Conservation (phyloP, 2,888 invertebrate species). For the Neoitamus cyanurus region DNA sequence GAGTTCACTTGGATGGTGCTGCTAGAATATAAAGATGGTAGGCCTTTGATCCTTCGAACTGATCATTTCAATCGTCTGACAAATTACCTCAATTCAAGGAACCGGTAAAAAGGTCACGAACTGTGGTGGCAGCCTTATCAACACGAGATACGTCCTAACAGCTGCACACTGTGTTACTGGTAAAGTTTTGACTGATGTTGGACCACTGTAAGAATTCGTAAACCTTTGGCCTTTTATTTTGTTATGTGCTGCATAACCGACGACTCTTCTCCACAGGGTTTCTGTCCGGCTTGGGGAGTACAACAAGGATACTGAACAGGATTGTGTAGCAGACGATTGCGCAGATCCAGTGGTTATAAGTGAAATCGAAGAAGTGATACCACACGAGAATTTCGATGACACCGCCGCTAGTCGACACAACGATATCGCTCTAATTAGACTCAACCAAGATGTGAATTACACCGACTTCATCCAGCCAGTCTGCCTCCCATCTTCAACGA, state of each 20-base stretch:
- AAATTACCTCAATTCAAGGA: conserved; percentile 51
- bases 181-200: conserved; percentile 68
- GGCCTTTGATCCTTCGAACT: conserved; percentile 52
- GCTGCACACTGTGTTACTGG: conserved; percentile 73
- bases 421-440: conserved; percentile 79
- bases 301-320: conserved; percentile 59
- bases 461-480: conserved; percentile 71
- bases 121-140: conserved; percentile 81
- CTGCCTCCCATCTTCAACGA: conserved; percentile 68
- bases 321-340: conserved; percentile 65
- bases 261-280: conserved; percentile 53
- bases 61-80: not conserved
- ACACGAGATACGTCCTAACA: conserved; percentile 70
- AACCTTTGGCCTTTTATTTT: not conserved
- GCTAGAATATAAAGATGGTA: conserved; percentile 75
- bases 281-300: conserved; percentile 62
- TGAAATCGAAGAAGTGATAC: conserved; percentile 72
- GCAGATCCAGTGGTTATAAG: conserved; percentile 71
- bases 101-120: conserved; percentile 59
- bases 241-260: not conserved
- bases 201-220: conserved; percentile 68
- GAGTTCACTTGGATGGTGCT: conserved; percentile 79
- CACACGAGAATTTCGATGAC: conserved; percentile 75
- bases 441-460: conserved; percentile 69
- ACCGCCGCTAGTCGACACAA: conserved; percentile 71